Evolutionary conservation across 2,888 invertebrate genomes (phyloP), one percentile per base, ranked within the genome.

Genomic region (Fragum whitleyi): DNA sequence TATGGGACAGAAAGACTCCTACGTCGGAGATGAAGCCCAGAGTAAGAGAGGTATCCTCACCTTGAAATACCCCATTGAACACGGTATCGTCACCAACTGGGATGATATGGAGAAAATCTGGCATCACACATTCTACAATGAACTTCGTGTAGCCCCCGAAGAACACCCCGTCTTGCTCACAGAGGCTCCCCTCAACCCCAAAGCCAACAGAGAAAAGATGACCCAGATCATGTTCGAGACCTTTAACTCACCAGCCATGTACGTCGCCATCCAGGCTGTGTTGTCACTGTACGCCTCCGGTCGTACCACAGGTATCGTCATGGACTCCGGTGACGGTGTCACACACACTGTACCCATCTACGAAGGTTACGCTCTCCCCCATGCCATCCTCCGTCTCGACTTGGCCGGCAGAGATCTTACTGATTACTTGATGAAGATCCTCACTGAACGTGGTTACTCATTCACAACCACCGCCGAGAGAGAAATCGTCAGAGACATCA

Each of bases 21-120:
- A 62, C 32, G 62, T 62, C 32, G 62, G 62, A 62, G 62, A 62
- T 62, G 62, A 62, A 62, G 62, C 62, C 62, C 62, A 62, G 62
- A 62, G 62, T 36, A 62, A 62, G 62, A 62, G 62, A 62, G 62
- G 62, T 62, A 62, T 62, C 62, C 62, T 62, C n/a, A 62, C 62
- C 32, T 62, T 62, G 62, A 62, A 62, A 36, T 62, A 62, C 62
- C 62, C 62, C 16, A 62, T 62, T 62, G 62, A 62, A 62, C 62
- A 62, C 36, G 62, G 62, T 62, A 62, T 62, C 7, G 62, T 62
- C 62, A 62, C 62, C 62, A 62, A 62, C 62, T 62, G 62, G 62
- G 62, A 62, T 36, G 62, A 62, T 32, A 62, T 62, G 62, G 62
- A 62, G 62, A 62, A 62, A 36, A 62, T 62, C 62, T 62, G 62